These are phyloP conservation scores for Apodemia zela DNA, from an alignment of 2,888 invertebrate genomes.

Conservation along the genomic window DNA sequence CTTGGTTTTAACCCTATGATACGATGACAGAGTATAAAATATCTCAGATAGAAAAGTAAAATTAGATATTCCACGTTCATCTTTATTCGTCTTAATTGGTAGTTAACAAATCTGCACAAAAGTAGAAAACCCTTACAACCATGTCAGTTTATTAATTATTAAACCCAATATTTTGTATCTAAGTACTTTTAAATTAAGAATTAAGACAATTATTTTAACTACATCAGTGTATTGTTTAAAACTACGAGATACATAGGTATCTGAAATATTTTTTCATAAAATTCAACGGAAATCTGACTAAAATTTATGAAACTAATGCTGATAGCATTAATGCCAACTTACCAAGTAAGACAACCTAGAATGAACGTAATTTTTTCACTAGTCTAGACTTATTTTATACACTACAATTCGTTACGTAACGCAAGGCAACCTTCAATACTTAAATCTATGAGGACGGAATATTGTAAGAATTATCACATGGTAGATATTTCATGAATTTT, in stretches of 20 bases:
- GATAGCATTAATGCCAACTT: no score
- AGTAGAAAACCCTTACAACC: no score
- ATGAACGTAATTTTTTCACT: conserved; percentile 16
- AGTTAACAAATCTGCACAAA: no score
- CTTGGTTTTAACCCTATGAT: conserved; percentile 2
- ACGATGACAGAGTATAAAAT: not conserved
- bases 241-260: no score
- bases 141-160: no score
- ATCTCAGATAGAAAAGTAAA: conserved; percentile 4
- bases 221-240: no score
- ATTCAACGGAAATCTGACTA: no score
- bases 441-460: conserved; percentile 47
- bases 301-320: no score
- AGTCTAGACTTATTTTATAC: conserved; percentile 20
- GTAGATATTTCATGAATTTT: conserved; percentile 32
- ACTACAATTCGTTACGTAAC: conserved; percentile 57
- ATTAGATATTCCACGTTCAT: not conserved
- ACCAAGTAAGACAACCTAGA: conserved; percentile 1
- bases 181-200: no score
- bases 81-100: not conserved
- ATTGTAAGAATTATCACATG: conserved; percentile 61
- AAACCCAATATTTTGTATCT: no score
- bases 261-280: no score
- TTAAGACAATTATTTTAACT: no score
- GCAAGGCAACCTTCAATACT: conserved; percentile 68